phyloP scores from a whole-genome alignment of 2,888 invertebrate genomes.

The Pseudococcus jackbeardsleyi region DNA sequence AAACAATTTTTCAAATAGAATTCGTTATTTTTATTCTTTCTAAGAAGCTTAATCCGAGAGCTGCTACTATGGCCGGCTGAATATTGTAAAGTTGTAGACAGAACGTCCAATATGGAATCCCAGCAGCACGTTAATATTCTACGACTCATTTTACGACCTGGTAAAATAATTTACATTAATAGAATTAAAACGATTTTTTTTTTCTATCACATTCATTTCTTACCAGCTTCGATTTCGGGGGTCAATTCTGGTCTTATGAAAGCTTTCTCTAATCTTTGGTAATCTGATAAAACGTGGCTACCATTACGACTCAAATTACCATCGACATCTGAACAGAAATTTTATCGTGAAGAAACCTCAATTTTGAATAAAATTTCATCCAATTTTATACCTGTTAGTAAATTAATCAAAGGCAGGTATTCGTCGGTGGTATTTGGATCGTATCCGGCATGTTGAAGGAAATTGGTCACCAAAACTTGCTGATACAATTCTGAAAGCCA shows the following conservation, averaged over 20 bases:
- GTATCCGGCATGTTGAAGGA: slow-evolving; percentile 79
- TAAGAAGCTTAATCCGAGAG: slow-evolving; percentile 70
- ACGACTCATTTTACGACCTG: slow-evolving; percentile 71
- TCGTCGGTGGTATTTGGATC: slow-evolving; percentile 72
- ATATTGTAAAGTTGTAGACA: slow-evolving; percentile 82
- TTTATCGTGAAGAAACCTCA: neutral
- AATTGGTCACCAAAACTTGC: slow-evolving; percentile 81
- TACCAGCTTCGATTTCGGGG: slow-evolving; percentile 83
- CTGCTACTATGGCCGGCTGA: slow-evolving; percentile 67
- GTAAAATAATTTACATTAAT: neutral
- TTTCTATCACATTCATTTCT: slow-evolving; percentile 69
- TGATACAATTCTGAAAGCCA: slow-evolving; percentile 95
- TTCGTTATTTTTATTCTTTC: slow-evolving; percentile 71
- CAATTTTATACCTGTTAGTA: slow-evolving; percentile 77
- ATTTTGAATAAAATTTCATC: neutral
- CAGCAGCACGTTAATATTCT: slow-evolving; percentile 90
- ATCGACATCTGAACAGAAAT: slow-evolving; percentile 65
- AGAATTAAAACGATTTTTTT: neutral
- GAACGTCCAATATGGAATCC: slow-evolving; percentile 90
- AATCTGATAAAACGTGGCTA: slow-evolving; percentile 73
- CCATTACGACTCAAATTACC: slow-evolving; percentile 64
- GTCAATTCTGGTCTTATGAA: slow-evolving; percentile 78
- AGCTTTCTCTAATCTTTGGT: slow-evolving; percentile 86
- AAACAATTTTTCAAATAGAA: slow-evolving; percentile 69
- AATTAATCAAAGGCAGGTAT: slow-evolving; percentile 79